Conservation (phyloP, 2,797 vertebrate species). For the Uromys caudimaculatus region DNA sequence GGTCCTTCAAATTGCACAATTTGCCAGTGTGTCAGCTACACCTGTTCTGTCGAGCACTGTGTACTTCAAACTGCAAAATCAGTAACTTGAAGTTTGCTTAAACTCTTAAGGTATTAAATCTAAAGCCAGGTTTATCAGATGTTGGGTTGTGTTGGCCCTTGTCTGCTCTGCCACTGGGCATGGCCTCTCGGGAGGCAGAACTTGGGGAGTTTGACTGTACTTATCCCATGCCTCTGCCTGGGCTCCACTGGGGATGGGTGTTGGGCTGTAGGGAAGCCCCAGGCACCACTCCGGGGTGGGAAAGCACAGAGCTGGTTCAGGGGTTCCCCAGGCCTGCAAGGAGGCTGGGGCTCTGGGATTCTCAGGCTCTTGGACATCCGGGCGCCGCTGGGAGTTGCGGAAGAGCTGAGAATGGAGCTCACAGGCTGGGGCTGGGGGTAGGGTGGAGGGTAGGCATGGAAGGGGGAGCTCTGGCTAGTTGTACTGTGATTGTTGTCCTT, state of each 20-base stretch:
- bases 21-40: slow-evolving; percentile 43
- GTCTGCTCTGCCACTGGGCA: neutral
- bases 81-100: slow-evolving; percentile 63
- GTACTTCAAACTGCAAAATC: slow-evolving; percentile 62
- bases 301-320: neutral
- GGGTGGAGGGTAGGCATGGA: rapidly evolving
- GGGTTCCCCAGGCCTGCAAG: no score
- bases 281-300: neutral
- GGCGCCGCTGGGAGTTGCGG: neutral
- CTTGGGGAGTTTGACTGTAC: neutral
- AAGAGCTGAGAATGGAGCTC: neutral
- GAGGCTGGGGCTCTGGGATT: neutral
- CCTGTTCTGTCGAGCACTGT: slow-evolving; percentile 49
- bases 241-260: neutral
- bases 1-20: neutral
- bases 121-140: slow-evolving; percentile 4
- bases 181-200: neutral
- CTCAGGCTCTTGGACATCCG: neutral
- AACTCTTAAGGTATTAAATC: slow-evolving; percentile 24
- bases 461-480: neutral
- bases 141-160: neutral
- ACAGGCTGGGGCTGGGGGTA: neutral
- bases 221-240: neutral
- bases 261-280: neutral
- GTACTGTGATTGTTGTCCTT: neutral